These are phyloP conservation scores for Mus caroli DNA, from an alignment of 2,797 vertebrate species.

Conservation along the genomic window DNA sequence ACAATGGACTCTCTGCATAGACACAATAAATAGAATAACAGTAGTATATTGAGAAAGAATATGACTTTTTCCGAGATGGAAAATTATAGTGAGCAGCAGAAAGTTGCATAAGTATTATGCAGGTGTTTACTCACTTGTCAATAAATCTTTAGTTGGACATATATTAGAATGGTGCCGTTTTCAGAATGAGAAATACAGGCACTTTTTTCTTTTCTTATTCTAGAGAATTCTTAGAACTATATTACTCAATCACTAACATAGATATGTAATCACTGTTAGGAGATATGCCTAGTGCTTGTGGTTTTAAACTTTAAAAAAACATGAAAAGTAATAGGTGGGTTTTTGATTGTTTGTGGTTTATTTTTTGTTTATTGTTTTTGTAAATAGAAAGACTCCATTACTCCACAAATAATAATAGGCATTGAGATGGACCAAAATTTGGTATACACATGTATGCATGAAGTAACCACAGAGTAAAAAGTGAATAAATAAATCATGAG, in stretches of 20 bases:
- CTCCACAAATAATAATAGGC: not conserved
- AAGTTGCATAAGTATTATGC: not conserved
- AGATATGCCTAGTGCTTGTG: not conserved
- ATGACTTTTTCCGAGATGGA: conserved; percentile 18
- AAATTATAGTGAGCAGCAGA: not conserved
- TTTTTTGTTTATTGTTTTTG: no score
- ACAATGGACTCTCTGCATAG: not conserved
- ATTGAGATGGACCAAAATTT: not conserved
- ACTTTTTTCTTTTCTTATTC: not conserved
- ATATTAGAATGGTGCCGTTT: conserved; percentile 6
- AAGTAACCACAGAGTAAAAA: not conserved
- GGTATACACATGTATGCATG: not conserved
- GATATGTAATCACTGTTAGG: conserved; percentile 3
- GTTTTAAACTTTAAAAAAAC: not conserved
- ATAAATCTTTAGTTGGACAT: not conserved
- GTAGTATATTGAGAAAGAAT: not conserved
- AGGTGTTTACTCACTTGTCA: not conserved
- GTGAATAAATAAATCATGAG: not conserved
- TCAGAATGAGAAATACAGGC: not conserved
- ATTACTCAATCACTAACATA: not conserved
- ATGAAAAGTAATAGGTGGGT: not conserved
- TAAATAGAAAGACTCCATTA: not conserved
- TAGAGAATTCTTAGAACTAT: conserved; percentile 6
- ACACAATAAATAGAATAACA: conserved; percentile 15
- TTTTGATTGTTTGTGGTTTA: no score